phyloP scores from a whole-genome alignment of 2,113 vertebrate species.

The Riparia riparia region DNA sequence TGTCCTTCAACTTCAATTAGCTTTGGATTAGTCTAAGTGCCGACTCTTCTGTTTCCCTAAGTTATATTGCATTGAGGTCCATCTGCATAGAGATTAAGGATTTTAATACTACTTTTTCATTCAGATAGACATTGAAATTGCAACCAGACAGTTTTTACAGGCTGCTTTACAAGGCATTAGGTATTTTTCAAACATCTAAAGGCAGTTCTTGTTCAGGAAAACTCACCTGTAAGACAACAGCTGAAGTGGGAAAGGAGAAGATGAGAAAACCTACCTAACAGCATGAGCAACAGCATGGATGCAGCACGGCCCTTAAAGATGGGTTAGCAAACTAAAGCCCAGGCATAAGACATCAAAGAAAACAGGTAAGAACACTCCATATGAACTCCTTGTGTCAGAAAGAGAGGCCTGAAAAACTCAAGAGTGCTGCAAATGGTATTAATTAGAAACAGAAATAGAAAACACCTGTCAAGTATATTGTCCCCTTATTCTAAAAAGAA shows the following conservation, averaged over 20 bases:
- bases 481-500: not conserved
- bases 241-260: not conserved
- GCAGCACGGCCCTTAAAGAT: accelerated
- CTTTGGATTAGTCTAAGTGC: not conserved
- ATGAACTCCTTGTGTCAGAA: not conserved
- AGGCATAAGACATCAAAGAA: not conserved
- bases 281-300: not conserved
- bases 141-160: not conserved
- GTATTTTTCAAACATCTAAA: not conserved
- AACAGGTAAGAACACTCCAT: not conserved
- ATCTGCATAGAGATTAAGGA: not conserved
- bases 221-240: not conserved
- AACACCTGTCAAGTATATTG: not conserved
- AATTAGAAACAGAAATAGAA: slow-evolving; percentile 25
- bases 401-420: not conserved
- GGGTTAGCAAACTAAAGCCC: not conserved
- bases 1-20: not conserved
- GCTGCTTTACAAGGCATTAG: not conserved
- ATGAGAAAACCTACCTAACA: not conserved
- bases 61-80: not conserved
- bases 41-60: not conserved
- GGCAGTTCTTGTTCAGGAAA: not conserved
- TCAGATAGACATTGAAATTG: not conserved
- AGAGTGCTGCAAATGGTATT: not conserved
- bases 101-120: not conserved